phyloP scores from a whole-genome alignment of 2,888 invertebrate species.

The Callyntrura sp. region DNA sequence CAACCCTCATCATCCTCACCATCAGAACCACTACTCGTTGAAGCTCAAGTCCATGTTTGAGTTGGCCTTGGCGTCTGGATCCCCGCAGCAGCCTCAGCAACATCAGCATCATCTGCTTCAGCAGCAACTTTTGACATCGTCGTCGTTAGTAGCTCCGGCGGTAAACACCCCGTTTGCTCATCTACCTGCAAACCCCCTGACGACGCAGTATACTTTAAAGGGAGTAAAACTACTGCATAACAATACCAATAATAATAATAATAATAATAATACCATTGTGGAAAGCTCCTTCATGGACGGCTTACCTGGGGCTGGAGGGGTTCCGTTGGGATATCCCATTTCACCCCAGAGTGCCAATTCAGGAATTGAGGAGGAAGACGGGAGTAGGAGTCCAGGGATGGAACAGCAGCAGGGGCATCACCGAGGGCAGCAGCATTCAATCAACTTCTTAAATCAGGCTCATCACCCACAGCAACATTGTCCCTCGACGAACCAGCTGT shows the following conservation, averaged over 20 bases:
- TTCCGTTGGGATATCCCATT: not conserved
- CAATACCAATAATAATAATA: not conserved
- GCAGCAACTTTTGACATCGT: not conserved
- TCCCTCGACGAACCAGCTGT: not conserved
- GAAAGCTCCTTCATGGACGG: not conserved
- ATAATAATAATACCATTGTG: not conserved
- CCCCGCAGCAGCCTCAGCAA: not conserved
- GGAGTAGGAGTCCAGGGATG: not conserved
- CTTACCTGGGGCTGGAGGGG: not conserved
- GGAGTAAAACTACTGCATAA: too few relatives aligned
- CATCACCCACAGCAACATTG: not conserved
- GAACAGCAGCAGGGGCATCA: too few relatives aligned
- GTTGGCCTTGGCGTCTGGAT: slow-evolving; percentile 49
- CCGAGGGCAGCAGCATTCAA: not conserved
- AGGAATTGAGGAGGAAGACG: not conserved
- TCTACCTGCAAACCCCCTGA: not conserved
- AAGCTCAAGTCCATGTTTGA: slow-evolving; percentile 71
- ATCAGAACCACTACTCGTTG: slow-evolving; percentile 54
- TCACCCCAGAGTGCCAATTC: not conserved
- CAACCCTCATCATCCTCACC: not conserved
- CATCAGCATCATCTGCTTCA: slow-evolving; percentile 10
- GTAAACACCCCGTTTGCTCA: not conserved
- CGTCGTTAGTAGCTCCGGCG: not conserved
- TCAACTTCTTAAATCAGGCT: slow-evolving; percentile 30
- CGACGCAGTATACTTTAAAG: too few relatives aligned